These are phyloP conservation scores for Lytechinus pictus DNA, from an alignment of 35 echinoderm and acorn worm species.

Conservation along the genomic window DNA sequence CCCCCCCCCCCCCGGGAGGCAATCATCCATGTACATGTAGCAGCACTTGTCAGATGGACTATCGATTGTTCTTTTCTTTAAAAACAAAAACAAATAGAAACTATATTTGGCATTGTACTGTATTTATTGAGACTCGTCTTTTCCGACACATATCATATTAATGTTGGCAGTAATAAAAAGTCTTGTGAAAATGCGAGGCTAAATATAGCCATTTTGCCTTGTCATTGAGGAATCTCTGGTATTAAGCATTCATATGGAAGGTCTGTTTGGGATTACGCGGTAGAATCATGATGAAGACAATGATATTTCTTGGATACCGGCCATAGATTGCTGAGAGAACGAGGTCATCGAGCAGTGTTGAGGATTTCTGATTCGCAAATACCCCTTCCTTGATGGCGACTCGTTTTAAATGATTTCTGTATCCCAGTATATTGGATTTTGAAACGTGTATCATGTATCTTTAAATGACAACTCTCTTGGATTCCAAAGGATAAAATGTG, in stretches of 20 bases:
- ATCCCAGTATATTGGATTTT: not conserved
- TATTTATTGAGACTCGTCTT: not conserved
- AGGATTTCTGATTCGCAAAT: not conserved
- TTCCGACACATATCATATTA: conserved; percentile 13
- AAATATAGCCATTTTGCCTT: not conserved
- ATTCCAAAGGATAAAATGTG: not conserved
- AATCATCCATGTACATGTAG: too few species aligned
- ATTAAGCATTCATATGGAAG: not conserved
- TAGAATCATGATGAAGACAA: not conserved
- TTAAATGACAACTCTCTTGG: not conserved
- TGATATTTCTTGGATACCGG: not conserved
- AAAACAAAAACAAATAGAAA: not conserved
- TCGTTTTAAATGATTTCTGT: not conserved
- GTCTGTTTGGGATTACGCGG: not conserved
- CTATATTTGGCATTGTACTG: not conserved
- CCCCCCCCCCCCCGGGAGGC: too few species aligned
- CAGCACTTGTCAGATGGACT: not conserved
- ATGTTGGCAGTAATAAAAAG: not conserved
- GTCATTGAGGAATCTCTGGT: not conserved
- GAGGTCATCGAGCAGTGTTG: not conserved
- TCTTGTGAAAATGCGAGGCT: not conserved
- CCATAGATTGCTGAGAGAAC: conserved; percentile 10
- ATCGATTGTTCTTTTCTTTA: not conserved
- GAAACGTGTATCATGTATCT: not conserved
- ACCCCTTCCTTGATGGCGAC: not conserved